Percentiles rank a stretch among this genome's conserved stretches.
These are phyloP conservation scores for Dyspetes luteomarginatus DNA, from an alignment of 2,888 invertebrate genomes.

Conservation along the genomic window DNA sequence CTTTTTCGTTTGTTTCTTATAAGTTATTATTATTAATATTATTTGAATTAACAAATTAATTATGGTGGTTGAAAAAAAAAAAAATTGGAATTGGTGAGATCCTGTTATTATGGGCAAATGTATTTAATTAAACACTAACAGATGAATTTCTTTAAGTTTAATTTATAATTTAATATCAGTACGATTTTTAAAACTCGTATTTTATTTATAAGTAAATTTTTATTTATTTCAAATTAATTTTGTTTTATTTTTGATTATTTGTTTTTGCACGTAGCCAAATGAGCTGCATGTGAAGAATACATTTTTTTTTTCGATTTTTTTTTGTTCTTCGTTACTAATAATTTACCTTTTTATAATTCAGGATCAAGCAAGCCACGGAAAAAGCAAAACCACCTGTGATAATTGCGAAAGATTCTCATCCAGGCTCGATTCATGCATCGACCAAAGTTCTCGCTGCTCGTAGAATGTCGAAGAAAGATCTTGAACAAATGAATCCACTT, in stretches of 20 bases:
- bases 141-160: slow-evolving; percentile 40
- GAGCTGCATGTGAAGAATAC: slow-evolving; percentile 10
- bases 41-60: slow-evolving; percentile 41
- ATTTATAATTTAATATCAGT: no score
- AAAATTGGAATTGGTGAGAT: not conserved
- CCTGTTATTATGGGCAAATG: not conserved
- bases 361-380: slow-evolving; percentile 79
- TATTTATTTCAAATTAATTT: slow-evolving; percentile 16
- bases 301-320: slow-evolving; percentile 17
- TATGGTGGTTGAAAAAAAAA: not conserved
- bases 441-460: slow-evolving; percentile 72
- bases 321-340: slow-evolving; percentile 7
- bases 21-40: slow-evolving; percentile 40
- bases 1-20: slow-evolving; percentile 63
- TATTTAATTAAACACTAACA: slow-evolving; percentile 28
- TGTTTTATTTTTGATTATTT: no score
- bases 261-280: slow-evolving; percentile 42
- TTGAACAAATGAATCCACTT: slow-evolving; percentile 77
- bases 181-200: no score
- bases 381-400: slow-evolving; percentile 63
- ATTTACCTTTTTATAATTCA: slow-evolving; percentile 57
- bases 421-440: slow-evolving; percentile 70
- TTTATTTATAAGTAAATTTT: slow-evolving; percentile 1
- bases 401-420: slow-evolving; percentile 66
- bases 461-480: slow-evolving; percentile 76